Evolutionary conservation across 2,113 vertebrate species (phyloP).

Genomic region (Oreocharis arfaki): DNA sequence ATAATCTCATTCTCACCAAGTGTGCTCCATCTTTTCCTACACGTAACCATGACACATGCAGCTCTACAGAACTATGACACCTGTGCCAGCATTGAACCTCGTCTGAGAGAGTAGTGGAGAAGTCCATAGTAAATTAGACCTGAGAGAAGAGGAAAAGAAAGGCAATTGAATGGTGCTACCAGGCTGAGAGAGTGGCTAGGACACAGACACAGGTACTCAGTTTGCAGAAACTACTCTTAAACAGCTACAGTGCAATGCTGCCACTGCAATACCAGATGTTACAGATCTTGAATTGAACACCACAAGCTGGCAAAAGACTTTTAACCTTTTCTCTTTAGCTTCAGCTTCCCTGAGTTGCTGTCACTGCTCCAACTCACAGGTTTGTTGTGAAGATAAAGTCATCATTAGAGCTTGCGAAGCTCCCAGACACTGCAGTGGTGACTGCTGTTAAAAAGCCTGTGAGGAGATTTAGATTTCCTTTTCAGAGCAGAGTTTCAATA

Average conservation of each 20-base stretch:
- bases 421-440: neutral
- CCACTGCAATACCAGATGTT: neutral
- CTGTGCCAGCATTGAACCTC: neutral
- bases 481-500: conserved; percentile 6
- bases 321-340: neutral
- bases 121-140: neutral
- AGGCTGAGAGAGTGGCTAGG: neutral
- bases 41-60: fast-evolving
- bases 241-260: neutral
- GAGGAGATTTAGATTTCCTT: neutral
- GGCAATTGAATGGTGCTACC: neutral
- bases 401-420: neutral
- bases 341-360: neutral
- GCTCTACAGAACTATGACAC: neutral
- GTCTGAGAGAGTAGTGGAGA: neutral
- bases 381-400: neutral
- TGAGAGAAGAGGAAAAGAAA: neutral
- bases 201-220: neutral
- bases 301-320: neutral
- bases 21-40: neutral
- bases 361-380: neutral
- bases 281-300: neutral
- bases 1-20: neutral
- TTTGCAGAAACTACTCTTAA: neutral
- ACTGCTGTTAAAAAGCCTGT: neutral